A percentile compares a stretch with the other conserved stretches of the same genome.
These are phyloP conservation scores for Cynodonichthys magdalenae DNA, from an alignment of 2,797 vertebrate genomes.

Conservation along the genomic window DNA sequence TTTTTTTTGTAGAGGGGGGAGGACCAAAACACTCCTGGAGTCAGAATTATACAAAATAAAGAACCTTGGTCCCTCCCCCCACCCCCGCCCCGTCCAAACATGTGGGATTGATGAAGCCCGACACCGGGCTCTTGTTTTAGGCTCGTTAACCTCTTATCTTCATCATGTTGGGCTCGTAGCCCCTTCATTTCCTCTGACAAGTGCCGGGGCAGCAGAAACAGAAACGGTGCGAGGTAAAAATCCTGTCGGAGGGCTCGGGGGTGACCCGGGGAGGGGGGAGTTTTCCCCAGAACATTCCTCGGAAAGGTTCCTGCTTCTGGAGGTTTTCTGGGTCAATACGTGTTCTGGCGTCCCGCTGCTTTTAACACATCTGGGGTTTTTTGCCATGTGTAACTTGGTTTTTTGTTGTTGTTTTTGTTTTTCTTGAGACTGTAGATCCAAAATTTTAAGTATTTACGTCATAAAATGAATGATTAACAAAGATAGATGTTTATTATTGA, in stretches of 20 bases:
- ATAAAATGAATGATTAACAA: no score
- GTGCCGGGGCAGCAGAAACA: slow-evolving; percentile 47
- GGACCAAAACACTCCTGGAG: slow-evolving; percentile 63
- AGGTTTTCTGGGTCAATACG: slow-evolving; percentile 42
- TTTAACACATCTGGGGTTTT: neutral
- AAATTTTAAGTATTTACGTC: no score
- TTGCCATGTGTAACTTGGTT: neutral
- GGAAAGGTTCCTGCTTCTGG: slow-evolving; percentile 23
- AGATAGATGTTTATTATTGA: no score
- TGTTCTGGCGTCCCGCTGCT: neutral
- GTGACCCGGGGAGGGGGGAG: no score
- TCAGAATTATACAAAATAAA: slow-evolving; percentile 51
- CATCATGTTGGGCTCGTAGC: slow-evolving; percentile 61
- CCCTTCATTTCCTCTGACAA: slow-evolving; percentile 71
- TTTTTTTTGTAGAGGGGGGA: neutral
- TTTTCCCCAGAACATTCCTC: slow-evolving; percentile 9
- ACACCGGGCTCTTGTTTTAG: slow-evolving; percentile 81
- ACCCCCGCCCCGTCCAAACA: slow-evolving; percentile 76
- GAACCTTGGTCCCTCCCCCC: slow-evolving; percentile 42
- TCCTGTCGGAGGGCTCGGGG: slow-evolving; percentile 58
- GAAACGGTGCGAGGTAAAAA: slow-evolving; percentile 54
- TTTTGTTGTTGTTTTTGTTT: no score
- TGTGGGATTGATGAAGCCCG: slow-evolving; percentile 83
- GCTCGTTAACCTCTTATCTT: slow-evolving; percentile 88
- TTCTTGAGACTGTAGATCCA: no score